Percentiles rank a stretch among this genome's conserved stretches.
Evolutionary conservation across 2,113 vertebrate species (phyloP).

Genomic region (Dicerorhinus sumatrensis): DNA sequence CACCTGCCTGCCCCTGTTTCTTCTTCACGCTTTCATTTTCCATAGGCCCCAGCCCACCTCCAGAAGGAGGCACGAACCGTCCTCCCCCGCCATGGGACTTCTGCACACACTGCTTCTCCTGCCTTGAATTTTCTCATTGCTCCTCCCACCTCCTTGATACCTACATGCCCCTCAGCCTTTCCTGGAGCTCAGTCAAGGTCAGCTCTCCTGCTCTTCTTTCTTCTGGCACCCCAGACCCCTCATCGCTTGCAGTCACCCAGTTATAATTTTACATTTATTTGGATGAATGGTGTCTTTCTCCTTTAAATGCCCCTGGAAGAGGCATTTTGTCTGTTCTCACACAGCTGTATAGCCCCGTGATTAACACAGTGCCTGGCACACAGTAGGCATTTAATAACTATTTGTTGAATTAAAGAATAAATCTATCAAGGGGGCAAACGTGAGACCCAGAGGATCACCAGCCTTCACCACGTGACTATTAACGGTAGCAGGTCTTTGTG

Average conservation of each 20-base stretch:
- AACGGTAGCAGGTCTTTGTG: not conserved
- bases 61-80: rapidly evolving
- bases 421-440: not conserved
- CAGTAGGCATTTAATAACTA: too few species aligned
- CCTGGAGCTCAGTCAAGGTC: not conserved
- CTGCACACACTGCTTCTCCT: not conserved
- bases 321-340: not conserved
- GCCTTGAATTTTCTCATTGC: not conserved
- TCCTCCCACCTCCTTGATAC: rapidly evolving
- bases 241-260: rapidly evolving
- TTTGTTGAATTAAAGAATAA: not conserved
- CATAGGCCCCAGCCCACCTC: rapidly evolving
- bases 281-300: not conserved
- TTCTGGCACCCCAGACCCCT: not conserved
- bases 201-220: not conserved
- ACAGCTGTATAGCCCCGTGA: not conserved
- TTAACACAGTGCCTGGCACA: too few species aligned
- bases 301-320: not conserved
- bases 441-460: not conserved
- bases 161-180: not conserved
- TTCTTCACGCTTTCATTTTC: not conserved
- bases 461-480: rapidly evolving
- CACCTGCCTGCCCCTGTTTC: not conserved
- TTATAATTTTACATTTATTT: not conserved
- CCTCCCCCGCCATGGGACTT: rapidly evolving